Evolutionary conservation across 2,888 invertebrate species (phyloP), one percentile per base, ranked within the genome.

Genomic region (Phanerotoma sp.): DNA sequence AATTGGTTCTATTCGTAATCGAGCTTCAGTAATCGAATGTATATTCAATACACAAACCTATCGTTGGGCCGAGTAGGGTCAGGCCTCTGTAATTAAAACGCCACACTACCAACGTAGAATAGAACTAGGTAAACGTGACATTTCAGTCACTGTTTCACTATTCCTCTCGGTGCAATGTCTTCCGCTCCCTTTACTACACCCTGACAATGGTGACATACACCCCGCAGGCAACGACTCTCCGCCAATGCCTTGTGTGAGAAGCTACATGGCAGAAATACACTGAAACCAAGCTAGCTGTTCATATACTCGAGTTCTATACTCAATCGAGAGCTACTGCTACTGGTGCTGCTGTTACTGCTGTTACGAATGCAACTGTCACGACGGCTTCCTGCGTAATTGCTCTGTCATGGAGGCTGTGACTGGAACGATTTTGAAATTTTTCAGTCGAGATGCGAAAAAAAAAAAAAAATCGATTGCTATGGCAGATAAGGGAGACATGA

Each of bases 61-160:
- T 15, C 16, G 13, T 13, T 16, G 16, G 18, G 10, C 18, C 18
- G 16, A 10, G n/a, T n/a, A n/a, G 40, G 49, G 41, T 38, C 49
- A 49, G 45, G 42, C 52, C 41, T 21, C 54, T 30, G 54, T 58
- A 61, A 61, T 61, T 58, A 61, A 58, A 61, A 61, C 58, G 54
- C 58, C 56, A 61, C 50, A 40, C 50, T 40, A 44, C 41, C 41
- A 42, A 50, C 52, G 50, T 51, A 41, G 41, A 45, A 48, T 53
- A 44, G 57, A 54, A 57, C 57, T 18, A 18, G 38, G 38, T 44
- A 21, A 53, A 56, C 53, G 56, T 61, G 58, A 58, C 61, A 56
- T 61, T 25, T 55, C 58, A 56, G 56, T 20, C 37, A 37, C 21
- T 46, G 21, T 18, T 25, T n/a, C 7, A 13, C 11, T 22, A 6